phyloP scores from a whole-genome alignment of 2,113 vertebrate species.

The Perca flavescens region DNA sequence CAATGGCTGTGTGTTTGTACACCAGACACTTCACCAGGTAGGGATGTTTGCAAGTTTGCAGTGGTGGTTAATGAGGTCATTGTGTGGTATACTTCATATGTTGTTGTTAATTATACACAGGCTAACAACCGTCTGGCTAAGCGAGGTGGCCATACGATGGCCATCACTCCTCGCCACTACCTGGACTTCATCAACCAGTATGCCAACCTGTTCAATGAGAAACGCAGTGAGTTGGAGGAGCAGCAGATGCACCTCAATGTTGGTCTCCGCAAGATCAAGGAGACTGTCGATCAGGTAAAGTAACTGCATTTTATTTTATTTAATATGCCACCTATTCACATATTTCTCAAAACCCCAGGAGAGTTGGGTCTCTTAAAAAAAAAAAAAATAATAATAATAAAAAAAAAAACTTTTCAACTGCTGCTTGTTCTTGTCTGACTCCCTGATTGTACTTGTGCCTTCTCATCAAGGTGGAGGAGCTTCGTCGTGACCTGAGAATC shows the following conservation, averaged over 20 bases:
- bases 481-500: slow-evolving; percentile 94
- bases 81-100: not conserved
- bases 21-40: slow-evolving; percentile 98
- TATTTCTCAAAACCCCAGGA: not conserved
- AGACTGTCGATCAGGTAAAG: slow-evolving; percentile 96
- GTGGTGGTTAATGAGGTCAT: not conserved
- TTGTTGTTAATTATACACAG: slow-evolving; percentile 71
- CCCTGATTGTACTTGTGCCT: not conserved
- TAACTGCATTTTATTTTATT: not conserved
- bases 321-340: not conserved
- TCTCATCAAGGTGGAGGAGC: slow-evolving; percentile 91
- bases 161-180: slow-evolving; percentile 98
- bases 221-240: slow-evolving; percentile 96
- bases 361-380: not conserved
- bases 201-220: slow-evolving; percentile 97
- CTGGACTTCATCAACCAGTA: slow-evolving; percentile 99
- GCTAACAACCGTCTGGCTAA: slow-evolving; percentile 96
- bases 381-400: too few species aligned
- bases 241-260: slow-evolving; percentile 99
- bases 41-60: not conserved
- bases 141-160: slow-evolving; percentile 96
- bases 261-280: slow-evolving; percentile 97
- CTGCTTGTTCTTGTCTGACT: not conserved
- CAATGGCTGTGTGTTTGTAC: slow-evolving; percentile 98
- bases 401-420: not conserved